Evolutionary conservation across 2,113 vertebrate genomes (phyloP).

Genomic region (Cyphomyrus plagiostoma): DNA sequence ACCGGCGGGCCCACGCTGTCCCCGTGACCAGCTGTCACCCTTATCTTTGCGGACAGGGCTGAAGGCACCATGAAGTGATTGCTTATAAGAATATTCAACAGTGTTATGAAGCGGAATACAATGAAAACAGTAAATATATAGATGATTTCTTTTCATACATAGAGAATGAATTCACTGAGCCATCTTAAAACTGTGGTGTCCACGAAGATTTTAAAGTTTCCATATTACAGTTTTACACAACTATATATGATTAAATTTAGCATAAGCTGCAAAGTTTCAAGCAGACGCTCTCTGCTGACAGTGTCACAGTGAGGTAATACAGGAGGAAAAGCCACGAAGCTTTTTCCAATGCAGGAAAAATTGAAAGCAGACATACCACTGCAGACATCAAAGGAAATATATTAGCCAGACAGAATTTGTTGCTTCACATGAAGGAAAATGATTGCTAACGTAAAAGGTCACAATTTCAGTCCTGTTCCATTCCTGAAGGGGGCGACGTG

Average conservation of each 20-base stretch:
- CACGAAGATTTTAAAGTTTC: background rate
- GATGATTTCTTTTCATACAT: background rate
- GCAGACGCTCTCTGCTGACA: background rate
- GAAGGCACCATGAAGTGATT: background rate
- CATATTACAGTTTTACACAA: background rate
- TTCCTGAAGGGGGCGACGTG: background rate
- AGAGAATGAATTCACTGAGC: background rate
- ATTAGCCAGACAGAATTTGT: background rate
- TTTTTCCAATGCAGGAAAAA: background rate
- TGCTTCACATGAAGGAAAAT: background rate
- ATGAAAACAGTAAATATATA: background rate
- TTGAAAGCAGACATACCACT: background rate
- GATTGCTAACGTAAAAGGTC: background rate
- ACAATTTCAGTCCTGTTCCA: background rate
- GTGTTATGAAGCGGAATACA: background rate
- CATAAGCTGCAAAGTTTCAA: background rate
- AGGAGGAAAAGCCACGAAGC: background rate
- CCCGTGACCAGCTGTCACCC: background rate
- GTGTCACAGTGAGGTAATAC: background rate
- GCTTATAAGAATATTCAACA: background rate
- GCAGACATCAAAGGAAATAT: background rate
- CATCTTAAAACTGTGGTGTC: background rate
- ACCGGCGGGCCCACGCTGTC: background rate
- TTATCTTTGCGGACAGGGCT: background rate
- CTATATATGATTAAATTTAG: background rate